Conservation (phyloP, 2,888 invertebrate species). For the Fabriciana adippe region DNA sequence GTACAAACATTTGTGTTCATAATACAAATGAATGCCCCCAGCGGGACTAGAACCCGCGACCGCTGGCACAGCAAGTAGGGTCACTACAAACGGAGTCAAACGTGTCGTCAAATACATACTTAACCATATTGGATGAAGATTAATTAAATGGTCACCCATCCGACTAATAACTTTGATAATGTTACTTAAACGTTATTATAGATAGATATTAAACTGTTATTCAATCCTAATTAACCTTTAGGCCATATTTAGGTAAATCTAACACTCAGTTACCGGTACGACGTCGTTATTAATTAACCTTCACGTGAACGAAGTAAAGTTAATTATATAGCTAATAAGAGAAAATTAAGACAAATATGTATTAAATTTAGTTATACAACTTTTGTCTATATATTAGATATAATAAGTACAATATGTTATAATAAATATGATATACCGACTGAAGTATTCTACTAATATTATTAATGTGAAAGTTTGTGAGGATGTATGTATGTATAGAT, state of each 20-base stretch:
- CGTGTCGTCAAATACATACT: too few relatives aligned
- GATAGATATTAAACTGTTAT: background rate
- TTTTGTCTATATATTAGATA: slow-evolving; percentile 10
- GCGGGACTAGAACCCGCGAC: too few relatives aligned
- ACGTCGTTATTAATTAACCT: slow-evolving; percentile 29
- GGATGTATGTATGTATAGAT: too few relatives aligned
- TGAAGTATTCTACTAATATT: too few relatives aligned
- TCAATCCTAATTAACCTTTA: slow-evolving; percentile 6
- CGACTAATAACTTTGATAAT: background rate
- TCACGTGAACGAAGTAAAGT: slow-evolving; percentile 27
- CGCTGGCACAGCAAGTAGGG: too few relatives aligned
- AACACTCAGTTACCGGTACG: slow-evolving; percentile 17
- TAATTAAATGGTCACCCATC: background rate
- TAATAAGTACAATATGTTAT: slow-evolving; percentile 8
- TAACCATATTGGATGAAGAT: too few relatives aligned
- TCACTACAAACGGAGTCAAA: too few relatives aligned
- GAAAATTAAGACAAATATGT: slow-evolving; percentile 34
- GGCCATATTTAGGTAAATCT: slow-evolving; percentile 15
- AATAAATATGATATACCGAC: background rate
- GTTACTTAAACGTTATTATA: background rate
- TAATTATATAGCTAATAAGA: slow-evolving; percentile 34
- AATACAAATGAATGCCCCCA: too few relatives aligned
- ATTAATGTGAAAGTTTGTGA: too few relatives aligned
- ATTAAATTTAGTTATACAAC: slow-evolving; percentile 12
- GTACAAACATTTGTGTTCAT: too few relatives aligned